Evolutionary conservation across 2,797 vertebrate species (phyloP), one percentile per base, ranked within the genome.

Genomic region (Esox masquinongy): DNA sequence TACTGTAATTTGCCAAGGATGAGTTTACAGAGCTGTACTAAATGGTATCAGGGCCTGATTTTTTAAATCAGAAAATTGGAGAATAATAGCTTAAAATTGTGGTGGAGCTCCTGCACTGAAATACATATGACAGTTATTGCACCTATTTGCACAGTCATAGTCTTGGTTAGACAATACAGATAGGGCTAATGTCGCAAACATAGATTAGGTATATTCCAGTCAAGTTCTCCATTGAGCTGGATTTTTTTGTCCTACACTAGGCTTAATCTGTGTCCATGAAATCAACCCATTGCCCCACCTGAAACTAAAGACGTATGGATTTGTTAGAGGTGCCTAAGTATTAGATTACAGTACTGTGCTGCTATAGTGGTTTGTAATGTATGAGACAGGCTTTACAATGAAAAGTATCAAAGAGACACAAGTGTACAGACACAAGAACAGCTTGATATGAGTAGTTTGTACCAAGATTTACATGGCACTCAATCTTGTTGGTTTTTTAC

Each of bases 301-400:
- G 49, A 51, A 22, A 22, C 31, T 43, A 22, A 17, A 15, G 51
- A 68, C 11, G 69, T 53, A 50, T n/a, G 5, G 26, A 16, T n/a
- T 68, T 31, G 43, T 68, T n/a, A 29, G 5, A 67, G 26, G 26
- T 22, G 26, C 49, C 47, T 19, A 17, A 5, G 64, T 43, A 14
- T 75, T 75, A 59, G 68, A 69, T 68, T 31, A 68, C 29, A 31
- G 29, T 31, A 31, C 64, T 17, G 4, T 31, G 31, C 29, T 34
- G 17, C 12, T 61, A 0, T 16, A 15, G 31, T 22, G 34, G 14
- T 31, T 22, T 59, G 70, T 26, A 31, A 16, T 53, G 49, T n/a
- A 68, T 51, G 47, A 49, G 49, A 19, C 24, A 22, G 29, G 29
- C 11, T 11, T 0, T 34, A 22, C 24, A 51, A 53, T 68, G 36